These are phyloP conservation scores for Callocephalon fimbriatum DNA, from an alignment of 2,113 vertebrate species.

Conservation along the genomic window DNA sequence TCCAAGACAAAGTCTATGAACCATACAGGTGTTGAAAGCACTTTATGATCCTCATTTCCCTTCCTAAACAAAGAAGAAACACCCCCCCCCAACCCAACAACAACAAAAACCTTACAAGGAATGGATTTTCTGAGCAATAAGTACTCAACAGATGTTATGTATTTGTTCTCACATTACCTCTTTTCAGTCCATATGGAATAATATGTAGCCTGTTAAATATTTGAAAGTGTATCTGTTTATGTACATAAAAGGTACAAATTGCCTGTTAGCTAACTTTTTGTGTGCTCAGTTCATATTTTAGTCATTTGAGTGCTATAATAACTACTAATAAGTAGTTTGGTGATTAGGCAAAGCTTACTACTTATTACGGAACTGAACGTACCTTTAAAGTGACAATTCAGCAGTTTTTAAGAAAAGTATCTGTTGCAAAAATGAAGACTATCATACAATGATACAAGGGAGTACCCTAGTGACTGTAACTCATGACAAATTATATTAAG, in stretches of 20 bases:
- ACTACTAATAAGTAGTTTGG: neutral
- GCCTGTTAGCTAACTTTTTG: neutral
- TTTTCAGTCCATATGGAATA: neutral
- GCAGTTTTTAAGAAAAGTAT: neutral
- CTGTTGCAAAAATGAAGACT: neutral
- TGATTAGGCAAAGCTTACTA: neutral
- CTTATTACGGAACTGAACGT: neutral
- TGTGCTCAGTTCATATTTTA: neutral
- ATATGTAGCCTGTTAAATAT: neutral
- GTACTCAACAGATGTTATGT: accelerated
- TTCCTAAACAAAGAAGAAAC: neutral
- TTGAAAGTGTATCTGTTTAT: neutral
- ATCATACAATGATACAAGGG: neutral
- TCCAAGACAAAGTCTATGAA: neutral
- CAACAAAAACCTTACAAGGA: neutral
- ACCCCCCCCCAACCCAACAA: neutral
- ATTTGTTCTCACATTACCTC: neutral
- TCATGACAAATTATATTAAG: neutral
- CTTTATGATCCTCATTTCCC: neutral
- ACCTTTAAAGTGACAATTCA: neutral
- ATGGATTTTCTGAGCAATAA: neutral
- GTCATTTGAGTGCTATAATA: neutral
- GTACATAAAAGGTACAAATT: neutral
- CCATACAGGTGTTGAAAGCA: neutral
- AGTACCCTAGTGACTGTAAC: neutral